Conservation (phyloP, 2,113 vertebrate genomes). For the Takifugu bimaculatus region DNA sequence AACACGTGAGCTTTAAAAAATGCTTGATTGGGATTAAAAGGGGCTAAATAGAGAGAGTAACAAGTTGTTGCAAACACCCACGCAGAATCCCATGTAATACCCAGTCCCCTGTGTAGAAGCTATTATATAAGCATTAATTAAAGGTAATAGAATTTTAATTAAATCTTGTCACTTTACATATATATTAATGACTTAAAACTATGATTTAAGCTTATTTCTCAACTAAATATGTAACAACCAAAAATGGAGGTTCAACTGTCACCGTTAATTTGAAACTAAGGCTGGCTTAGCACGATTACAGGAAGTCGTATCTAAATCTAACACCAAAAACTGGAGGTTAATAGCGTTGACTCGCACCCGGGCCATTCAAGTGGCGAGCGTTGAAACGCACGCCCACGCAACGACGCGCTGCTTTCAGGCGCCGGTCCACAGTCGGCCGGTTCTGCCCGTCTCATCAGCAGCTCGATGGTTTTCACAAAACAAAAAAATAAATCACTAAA, state of each 20-base stretch:
- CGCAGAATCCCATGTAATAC: slow-evolving; percentile 47
- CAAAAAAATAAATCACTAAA: slow-evolving; percentile 24
- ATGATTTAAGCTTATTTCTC: slow-evolving; percentile 66
- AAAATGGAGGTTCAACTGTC: slow-evolving; percentile 46
- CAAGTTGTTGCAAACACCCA: slow-evolving; percentile 27
- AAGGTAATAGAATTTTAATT: slow-evolving; percentile 67
- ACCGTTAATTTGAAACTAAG: slow-evolving; percentile 46
- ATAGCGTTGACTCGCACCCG: slow-evolving; percentile 25
- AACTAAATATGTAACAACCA: slow-evolving; percentile 58
- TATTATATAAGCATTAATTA: slow-evolving; percentile 58
- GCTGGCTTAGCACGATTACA: slow-evolving; percentile 45
- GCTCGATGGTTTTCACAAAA: slow-evolving; percentile 21
- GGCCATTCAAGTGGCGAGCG: slow-evolving; percentile 16
- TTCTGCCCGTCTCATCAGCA: slow-evolving; percentile 46
- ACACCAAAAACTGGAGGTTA: slow-evolving; percentile 32
- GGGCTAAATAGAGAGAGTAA: slow-evolving; percentile 36
- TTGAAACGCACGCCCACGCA: slow-evolving; percentile 8
- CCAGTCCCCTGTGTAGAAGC: slow-evolving; percentile 55
- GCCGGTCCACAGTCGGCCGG: slow-evolving; percentile 53
- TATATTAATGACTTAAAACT: slow-evolving; percentile 73
- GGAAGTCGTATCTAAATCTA: slow-evolving; percentile 39
- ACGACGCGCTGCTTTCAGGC: slow-evolving; percentile 16
- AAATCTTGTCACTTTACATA: slow-evolving; percentile 65
- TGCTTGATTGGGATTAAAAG: neutral
- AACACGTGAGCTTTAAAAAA: slow-evolving; percentile 10